Evolutionary conservation across 2,113 vertebrate species (phyloP), one percentile per base, ranked within the genome.

Genomic region (Oryzias celebensis): DNA sequence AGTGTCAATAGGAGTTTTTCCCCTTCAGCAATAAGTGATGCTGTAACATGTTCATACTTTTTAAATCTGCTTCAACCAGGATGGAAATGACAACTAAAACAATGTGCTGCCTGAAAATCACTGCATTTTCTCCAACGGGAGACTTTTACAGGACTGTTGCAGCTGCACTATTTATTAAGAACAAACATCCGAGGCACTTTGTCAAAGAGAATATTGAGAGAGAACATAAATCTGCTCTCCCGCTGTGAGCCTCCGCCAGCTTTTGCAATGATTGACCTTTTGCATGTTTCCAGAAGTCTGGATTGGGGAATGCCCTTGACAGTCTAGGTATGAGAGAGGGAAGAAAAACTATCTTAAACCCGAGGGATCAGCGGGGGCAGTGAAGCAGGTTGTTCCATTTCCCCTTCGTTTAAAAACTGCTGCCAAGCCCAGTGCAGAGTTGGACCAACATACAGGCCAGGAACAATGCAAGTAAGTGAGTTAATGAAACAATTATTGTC

Each of bases 401-500:
- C 85, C 80, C 80, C 82, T 72, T 82, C 68, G 55, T 78, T 86
- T 87, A 83, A 87, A 86, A 81, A 72, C 77, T 54, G 76, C 74
- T 76, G 80, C 75, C 80, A 58, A 62, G 68, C 75, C 57, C 65
- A 62, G 71, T 41, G 17, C 42, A 71, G 46, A 50, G 58, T 52
- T 71, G 79, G 81, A 76, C 83, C 85, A 79, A 68, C 71, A 65
- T 68, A 82, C 65, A 67, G 65, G 50, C 50, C 68, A 49, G 64
- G 62, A 82, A 88, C 87, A 87, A 87, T 81, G 59, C 75, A 59
- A 79, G 67, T 73, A 75, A 71, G 68, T 65, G 71, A 88, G 85
- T 84, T 91, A 90, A 91, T 89, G 79, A 83, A 91, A 83, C 80
- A 85, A 86, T 91, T 89, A 90, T 89, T 77, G 16, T 64, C 53